Evolutionary conservation across 2,888 invertebrate genomes (phyloP).

Genomic region (Andrena camellia): DNA sequence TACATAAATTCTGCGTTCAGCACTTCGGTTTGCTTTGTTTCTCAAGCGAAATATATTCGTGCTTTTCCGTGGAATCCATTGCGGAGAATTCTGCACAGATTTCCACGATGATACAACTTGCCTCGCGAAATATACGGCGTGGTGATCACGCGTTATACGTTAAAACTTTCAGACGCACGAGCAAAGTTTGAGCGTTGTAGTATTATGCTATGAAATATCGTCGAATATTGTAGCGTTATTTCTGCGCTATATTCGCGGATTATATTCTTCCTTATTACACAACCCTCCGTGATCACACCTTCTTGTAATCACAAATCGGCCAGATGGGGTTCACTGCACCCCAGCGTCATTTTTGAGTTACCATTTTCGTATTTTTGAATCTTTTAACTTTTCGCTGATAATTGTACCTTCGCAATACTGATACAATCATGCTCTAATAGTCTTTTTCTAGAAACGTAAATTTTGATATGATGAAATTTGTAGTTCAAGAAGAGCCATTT

Average conservation of each 20-base stretch:
- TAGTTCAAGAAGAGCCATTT: too few relatives aligned
- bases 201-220: background rate
- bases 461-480: too few relatives aligned
- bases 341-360: too few relatives aligned
- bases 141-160: background rate
- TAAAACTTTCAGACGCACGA: conserved; percentile 2
- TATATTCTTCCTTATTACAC: background rate
- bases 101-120: conserved; percentile 1
- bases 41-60: background rate
- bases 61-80: background rate
- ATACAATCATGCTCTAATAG: too few relatives aligned
- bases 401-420: too few relatives aligned
- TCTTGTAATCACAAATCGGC: too few relatives aligned
- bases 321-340: too few relatives aligned
- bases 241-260: background rate
- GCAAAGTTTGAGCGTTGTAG: conserved; percentile 2
- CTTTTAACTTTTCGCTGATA: too few relatives aligned
- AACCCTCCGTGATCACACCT: too few relatives aligned
- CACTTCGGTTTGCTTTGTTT: background rate
- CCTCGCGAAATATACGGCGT: conserved; percentile 12
- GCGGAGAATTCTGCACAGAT: background rate
- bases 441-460: too few relatives aligned
- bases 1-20: background rate
- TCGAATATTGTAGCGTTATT: background rate
- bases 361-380: too few relatives aligned